Base-by-base conservation (phyloP, 2,888 invertebrate species). In the Drosophila melanosoma region DNA sequence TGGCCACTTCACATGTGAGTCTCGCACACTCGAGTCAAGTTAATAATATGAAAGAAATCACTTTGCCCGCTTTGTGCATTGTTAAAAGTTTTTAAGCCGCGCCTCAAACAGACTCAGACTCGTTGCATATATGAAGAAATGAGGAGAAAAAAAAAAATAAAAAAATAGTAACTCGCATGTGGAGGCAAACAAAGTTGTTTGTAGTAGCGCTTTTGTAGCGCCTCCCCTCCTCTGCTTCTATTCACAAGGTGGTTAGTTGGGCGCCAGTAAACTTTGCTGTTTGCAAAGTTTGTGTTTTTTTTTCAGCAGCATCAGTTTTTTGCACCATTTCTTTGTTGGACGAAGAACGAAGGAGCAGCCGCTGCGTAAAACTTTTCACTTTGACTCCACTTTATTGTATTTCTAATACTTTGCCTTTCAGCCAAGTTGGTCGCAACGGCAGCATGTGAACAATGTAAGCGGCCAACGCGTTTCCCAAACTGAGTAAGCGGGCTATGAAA, bases 31-130 rank as follows among this genome's bases (percentile, higher is more conserved):
- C 82, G 62, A 91, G 89, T 87, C 84, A 90, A 91, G 90, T 90
- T 91, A 91, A 90, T 91, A 91, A 90, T 87, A 89, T 82, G 81
- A 85, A 87, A 85, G 82, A 89, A 90, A 88, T 90, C 91, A 90
- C 90, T 90, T 91, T 81, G 91, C 83, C 83, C 82, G 89, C 84
- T 82, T 91, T 90, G 88, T 91, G 89, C 90, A 89, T 90, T 90
- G 90, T 91, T 86, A 79, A 90, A 91, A 90, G 86, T 90, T 91
- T 83, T 89, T 85, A 86, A 90, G 89, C 88, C 80, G 90, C 88
- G 88, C 81, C 89, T 90, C 85, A 86, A 86, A 86, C 85, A 90
- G 74, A 64, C 69, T 60, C 60, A 59, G 60, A 63, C 74, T 62
- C 54, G 32, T 35, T 73, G 64, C 75, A 79, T 62, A 62, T 74